phyloP scores from a whole-genome alignment of 1,140 invertebrate genomes.

The Ips typographus region DNA sequence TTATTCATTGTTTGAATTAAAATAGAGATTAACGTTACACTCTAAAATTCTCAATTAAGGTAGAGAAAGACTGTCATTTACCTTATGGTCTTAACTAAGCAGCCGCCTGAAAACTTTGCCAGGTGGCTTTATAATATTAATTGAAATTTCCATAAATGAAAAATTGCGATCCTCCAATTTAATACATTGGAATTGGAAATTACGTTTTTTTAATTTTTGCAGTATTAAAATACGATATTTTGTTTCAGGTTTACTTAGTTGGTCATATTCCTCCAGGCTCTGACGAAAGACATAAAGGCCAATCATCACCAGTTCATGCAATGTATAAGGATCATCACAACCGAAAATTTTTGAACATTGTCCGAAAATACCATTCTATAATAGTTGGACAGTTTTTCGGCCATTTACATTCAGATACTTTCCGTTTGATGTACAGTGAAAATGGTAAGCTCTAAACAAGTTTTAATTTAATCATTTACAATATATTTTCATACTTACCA shows the following conservation, averaged over 20 bases:
- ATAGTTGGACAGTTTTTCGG: slow-evolving; percentile 92
- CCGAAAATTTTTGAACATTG: slow-evolving; percentile 68
- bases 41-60: not conserved
- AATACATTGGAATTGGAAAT: too few relatives aligned
- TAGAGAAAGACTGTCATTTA: slow-evolving; percentile 2
- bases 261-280: slow-evolving; percentile 87
- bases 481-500: too few relatives aligned
- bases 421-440: slow-evolving; percentile 77
- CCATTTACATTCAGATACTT: slow-evolving; percentile 88
- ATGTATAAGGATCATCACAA: slow-evolving; percentile 68
- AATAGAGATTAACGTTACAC: too few relatives aligned
- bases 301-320: slow-evolving; percentile 56
- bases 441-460: slow-evolving; percentile 56
- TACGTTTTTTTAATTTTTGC: not conserved
- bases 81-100: slow-evolving; percentile 4
- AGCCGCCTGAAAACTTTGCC: not conserved
- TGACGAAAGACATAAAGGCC: slow-evolving; percentile 72
- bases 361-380: slow-evolving; percentile 72
- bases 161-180: too few relatives aligned
- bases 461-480: too few relatives aligned
- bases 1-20: too few relatives aligned
- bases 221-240: slow-evolving; percentile 10
- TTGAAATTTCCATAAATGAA: too few relatives aligned
- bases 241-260: slow-evolving; percentile 80
- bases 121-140: too few relatives aligned